phyloP scores from a whole-genome alignment of 2,888 invertebrate species.

The Exocentrus adspersus region DNA sequence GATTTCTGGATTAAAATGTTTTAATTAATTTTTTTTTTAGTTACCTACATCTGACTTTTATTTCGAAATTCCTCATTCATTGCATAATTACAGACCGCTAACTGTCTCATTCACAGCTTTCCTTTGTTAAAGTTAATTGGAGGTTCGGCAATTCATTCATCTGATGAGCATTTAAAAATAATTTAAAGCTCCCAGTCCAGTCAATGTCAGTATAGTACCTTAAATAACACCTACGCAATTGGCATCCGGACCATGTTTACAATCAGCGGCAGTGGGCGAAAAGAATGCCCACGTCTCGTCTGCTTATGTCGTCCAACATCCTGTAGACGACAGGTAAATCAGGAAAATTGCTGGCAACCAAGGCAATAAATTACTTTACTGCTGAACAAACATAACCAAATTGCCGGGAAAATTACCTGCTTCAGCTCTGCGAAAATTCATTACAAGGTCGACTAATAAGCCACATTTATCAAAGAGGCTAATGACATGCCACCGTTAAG shows the following conservation, averaged over 20 bases:
- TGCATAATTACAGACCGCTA: too few relatives aligned
- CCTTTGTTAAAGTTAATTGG: too few relatives aligned
- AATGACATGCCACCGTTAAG: constrained; percentile 41
- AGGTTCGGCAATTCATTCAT: too few relatives aligned
- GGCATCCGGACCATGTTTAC: neutral
- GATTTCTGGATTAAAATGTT: too few relatives aligned
- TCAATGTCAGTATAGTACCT: neutral
- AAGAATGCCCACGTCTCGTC: neutral
- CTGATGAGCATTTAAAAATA: too few relatives aligned
- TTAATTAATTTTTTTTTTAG: too few relatives aligned
- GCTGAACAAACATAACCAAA: constrained; percentile 61
- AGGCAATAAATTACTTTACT: constrained; percentile 56
- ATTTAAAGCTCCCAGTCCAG: too few relatives aligned
- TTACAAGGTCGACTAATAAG: constrained; percentile 60
- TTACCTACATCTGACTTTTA: too few relatives aligned
- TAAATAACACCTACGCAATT: neutral
- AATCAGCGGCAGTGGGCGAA: neutral
- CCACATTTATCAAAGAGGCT: constrained; percentile 55
- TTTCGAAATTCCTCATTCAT: too few relatives aligned
- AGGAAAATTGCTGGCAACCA: constrained; percentile 41
- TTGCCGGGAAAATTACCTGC: constrained; percentile 63
- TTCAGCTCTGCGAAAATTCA: constrained; percentile 57
- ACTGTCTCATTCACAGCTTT: too few relatives aligned
- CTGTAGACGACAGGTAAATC: constrained; percentile 24
- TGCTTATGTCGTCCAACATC: constrained; percentile 6